These are phyloP conservation scores for Tachina fera DNA, from an alignment of 2,888 invertebrate species.

Conservation along the genomic window DNA sequence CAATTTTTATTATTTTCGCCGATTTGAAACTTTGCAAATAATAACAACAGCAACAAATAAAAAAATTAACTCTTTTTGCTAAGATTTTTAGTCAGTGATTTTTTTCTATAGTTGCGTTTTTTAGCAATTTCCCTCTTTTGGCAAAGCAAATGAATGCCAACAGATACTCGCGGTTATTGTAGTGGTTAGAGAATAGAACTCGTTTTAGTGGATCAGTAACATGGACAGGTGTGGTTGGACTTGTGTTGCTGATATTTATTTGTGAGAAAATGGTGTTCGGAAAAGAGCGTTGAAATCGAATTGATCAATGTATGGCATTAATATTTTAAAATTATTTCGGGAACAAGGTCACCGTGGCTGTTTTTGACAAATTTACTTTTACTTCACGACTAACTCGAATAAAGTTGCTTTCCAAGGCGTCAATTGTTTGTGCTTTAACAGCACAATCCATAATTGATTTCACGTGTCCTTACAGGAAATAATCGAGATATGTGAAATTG, in stretches of 20 bases:
- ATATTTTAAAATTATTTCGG: too few species aligned
- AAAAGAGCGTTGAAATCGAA: background rate
- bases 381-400: too few species aligned
- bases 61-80: slow-evolving; percentile 12
- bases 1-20: slow-evolving; percentile 71
- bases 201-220: slow-evolving; percentile 69
- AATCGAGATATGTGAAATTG: too few species aligned
- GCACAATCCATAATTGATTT: too few species aligned
- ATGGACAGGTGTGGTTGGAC: slow-evolving; percentile 63
- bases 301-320: too few species aligned
- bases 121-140: slow-evolving; percentile 65
- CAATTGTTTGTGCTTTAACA: too few species aligned
- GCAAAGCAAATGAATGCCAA: slow-evolving; percentile 37
- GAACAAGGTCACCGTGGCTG: too few species aligned
- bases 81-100: slow-evolving; percentile 18
- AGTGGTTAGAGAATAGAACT: slow-evolving; percentile 54
- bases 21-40: slow-evolving; percentile 66
- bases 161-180: slow-evolving; percentile 9
- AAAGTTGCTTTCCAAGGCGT: too few species aligned
- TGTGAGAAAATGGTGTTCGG: slow-evolving; percentile 21
- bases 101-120: slow-evolving; percentile 41
- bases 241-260: slow-evolving; percentile 32
- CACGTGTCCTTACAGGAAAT: too few species aligned
- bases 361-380: too few species aligned
- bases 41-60: slow-evolving; percentile 46